Evolutionary conservation across 2,113 vertebrate species (phyloP).

Genomic region (Megalops atlanticus): DNA sequence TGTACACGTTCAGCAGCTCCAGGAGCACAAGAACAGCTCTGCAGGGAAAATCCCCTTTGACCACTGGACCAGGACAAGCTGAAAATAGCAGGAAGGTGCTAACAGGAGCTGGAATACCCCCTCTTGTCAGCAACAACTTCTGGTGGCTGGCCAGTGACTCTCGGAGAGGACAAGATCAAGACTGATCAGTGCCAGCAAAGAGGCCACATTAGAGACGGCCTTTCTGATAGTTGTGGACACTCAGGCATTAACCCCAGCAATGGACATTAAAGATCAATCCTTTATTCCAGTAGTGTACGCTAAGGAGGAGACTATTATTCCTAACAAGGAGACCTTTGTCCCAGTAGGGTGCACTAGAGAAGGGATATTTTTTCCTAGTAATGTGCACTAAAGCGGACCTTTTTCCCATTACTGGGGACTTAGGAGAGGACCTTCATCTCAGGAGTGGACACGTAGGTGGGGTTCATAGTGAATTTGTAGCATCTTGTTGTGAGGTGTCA

Average conservation of each 20-base stretch:
- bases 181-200: too few relatives aligned
- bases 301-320: too few relatives aligned
- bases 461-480: background rate
- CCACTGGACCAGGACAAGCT: background rate
- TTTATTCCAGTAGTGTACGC: too few relatives aligned
- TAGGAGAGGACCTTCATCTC: background rate
- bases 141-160: background rate
- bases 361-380: background rate
- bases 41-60: background rate
- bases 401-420: background rate
- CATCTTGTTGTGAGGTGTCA: background rate
- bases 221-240: too few relatives aligned
- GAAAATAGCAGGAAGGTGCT: constrained; percentile 3
- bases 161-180: background rate
- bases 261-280: too few relatives aligned
- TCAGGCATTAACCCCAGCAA: too few relatives aligned
- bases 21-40: background rate
- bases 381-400: background rate
- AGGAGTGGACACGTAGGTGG: background rate
- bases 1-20: background rate
- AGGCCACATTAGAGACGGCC: too few relatives aligned
- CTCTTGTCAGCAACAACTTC: background rate
- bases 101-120: background rate
- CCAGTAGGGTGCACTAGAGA: background rate
- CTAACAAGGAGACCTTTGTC: background rate